phyloP scores from a whole-genome alignment of 92 coral and sea anemone species.

The Heteractis magnifica region DNA sequence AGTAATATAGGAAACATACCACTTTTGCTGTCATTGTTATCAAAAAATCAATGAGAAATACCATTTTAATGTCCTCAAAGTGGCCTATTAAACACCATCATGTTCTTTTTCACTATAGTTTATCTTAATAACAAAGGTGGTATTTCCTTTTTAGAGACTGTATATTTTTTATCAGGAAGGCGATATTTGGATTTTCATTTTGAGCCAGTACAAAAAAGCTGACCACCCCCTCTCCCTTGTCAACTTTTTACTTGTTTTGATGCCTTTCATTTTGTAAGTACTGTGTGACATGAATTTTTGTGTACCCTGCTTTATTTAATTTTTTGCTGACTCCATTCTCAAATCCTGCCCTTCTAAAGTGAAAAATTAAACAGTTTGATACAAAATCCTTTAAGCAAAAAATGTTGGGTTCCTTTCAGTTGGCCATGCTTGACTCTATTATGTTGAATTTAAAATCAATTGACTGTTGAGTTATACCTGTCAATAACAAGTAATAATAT shows the following conservation, averaged over 20 bases:
- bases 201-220: not conserved
- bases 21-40: not conserved
- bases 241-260: not conserved
- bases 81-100: not conserved
- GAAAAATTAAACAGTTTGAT: not conserved
- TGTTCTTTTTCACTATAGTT: not conserved
- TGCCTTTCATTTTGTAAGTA: not conserved
- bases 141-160: not conserved
- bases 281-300: not conserved
- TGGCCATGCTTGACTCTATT: not conserved
- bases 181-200: not conserved
- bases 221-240: not conserved
- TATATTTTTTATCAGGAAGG: not conserved
- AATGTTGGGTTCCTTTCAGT: not conserved
- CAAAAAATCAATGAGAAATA: not conserved
- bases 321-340: not conserved
- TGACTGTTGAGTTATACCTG: not conserved
- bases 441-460: not conserved
- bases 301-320: not conserved
- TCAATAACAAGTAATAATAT: not conserved
- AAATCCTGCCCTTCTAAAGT: not conserved
- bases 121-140: not conserved
- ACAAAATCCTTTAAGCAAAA: not conserved
- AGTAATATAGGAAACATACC: not conserved
- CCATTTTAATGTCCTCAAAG: not conserved